These are phyloP conservation scores for Xestia xanthographa DNA, from an alignment of 2,888 invertebrate genomes.

Conservation along the genomic window DNA sequence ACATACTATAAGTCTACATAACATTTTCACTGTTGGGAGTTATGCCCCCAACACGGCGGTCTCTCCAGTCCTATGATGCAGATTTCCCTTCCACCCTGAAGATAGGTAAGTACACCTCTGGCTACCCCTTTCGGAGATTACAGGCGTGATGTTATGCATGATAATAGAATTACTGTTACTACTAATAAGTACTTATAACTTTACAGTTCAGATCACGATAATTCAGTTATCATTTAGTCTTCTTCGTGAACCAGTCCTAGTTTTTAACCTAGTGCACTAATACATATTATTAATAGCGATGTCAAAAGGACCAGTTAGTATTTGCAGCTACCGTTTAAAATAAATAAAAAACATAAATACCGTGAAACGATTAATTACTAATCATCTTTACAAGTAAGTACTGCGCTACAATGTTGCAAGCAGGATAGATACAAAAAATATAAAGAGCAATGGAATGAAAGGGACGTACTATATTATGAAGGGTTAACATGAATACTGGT, in stretches of 20 bases:
- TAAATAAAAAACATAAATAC: neutral
- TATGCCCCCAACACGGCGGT: too few species aligned
- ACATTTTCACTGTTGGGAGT: too few species aligned
- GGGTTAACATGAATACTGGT: neutral
- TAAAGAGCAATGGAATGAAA: constrained; percentile 19
- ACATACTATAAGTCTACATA: too few species aligned
- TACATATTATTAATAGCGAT: constrained; percentile 2
- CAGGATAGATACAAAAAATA: neutral
- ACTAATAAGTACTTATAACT: too few species aligned
- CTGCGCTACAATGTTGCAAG: constrained; percentile 54
- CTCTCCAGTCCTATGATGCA: too few species aligned
- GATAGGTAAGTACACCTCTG: too few species aligned
- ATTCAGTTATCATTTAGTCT: neutral
- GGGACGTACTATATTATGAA: neutral
- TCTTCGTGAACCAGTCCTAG: neutral
- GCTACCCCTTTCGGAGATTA: too few species aligned
- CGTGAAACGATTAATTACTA: constrained; percentile 37
- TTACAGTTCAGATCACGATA: neutral
- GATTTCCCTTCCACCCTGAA: too few species aligned
- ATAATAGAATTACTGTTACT: too few species aligned
- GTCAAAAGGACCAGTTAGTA: constrained; percentile 15
- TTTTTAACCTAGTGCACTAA: neutral
- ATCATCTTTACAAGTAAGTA: constrained; percentile 31
- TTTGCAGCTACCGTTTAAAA: constrained; percentile 18
- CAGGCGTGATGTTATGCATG: too few species aligned